These are phyloP conservation scores for Hipposideros larvatus DNA, from an alignment of 2,797 vertebrate species.

Conservation along the genomic window DNA sequence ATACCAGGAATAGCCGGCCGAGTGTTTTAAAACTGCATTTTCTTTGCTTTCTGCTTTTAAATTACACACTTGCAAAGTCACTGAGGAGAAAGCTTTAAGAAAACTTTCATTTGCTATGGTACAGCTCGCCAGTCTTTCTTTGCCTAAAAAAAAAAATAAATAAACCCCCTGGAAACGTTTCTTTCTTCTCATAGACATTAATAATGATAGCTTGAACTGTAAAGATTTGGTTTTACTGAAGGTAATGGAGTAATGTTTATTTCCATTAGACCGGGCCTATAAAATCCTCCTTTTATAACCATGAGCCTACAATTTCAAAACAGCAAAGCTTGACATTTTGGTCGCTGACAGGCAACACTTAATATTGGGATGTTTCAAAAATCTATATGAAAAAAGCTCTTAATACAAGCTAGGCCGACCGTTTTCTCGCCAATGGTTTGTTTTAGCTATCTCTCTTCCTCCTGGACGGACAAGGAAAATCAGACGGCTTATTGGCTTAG, in stretches of 20 bases:
- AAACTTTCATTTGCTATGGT: slow-evolving; percentile 76
- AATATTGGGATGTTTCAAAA: slow-evolving; percentile 80
- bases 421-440: slow-evolving; percentile 88
- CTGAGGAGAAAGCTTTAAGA: slow-evolving; percentile 76
- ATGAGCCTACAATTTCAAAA: slow-evolving; percentile 82
- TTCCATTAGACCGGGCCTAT: slow-evolving; percentile 84
- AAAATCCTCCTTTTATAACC: slow-evolving; percentile 86
- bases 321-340: slow-evolving; percentile 85
- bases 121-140: slow-evolving; percentile 38
- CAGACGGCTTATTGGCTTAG: slow-evolving; percentile 97
- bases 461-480: slow-evolving; percentile 86
- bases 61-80: slow-evolving; percentile 77
- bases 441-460: slow-evolving; percentile 89
- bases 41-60: slow-evolving; percentile 59
- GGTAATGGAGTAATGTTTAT: slow-evolving; percentile 82
- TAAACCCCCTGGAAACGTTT: slow-evolving; percentile 57
- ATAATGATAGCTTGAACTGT: slow-evolving; percentile 79
- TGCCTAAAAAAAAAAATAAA: slow-evolving; percentile 77
- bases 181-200: slow-evolving; percentile 70
- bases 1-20: not conserved
- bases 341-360: slow-evolving; percentile 85
- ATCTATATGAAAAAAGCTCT: slow-evolving; percentile 86
- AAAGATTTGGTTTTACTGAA: slow-evolving; percentile 78
- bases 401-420: slow-evolving; percentile 86
- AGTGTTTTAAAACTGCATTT: slow-evolving; percentile 62